Conservation (phyloP, 1,140 invertebrate species). For the Nephila pilipes region DNA sequence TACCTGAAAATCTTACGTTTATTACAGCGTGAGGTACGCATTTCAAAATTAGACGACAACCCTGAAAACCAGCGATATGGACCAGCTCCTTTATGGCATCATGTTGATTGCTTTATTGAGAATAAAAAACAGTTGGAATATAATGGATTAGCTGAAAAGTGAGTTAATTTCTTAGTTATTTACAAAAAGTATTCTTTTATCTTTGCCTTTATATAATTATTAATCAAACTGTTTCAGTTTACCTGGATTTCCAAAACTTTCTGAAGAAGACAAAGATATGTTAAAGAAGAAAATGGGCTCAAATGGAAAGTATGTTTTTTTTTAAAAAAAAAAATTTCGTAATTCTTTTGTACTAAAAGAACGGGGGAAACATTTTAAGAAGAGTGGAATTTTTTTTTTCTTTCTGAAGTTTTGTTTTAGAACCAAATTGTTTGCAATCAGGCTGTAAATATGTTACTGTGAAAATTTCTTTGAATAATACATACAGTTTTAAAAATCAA, state of each 20-base stretch:
- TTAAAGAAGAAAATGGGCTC: constrained; percentile 86
- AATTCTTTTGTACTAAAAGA: too few species aligned
- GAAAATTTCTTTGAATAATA: too few species aligned
- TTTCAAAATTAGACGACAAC: constrained; percentile 93
- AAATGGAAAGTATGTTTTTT: constrained; percentile 40
- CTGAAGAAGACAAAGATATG: constrained; percentile 87
- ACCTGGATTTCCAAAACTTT: constrained; percentile 88
- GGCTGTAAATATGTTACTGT: too few species aligned
- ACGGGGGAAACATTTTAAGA: too few species aligned
- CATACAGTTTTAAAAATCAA: too few species aligned
- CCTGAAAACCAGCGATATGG: constrained; percentile 90
- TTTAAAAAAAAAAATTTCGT: background rate
- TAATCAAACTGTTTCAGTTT: constrained; percentile 82
- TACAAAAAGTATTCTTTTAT: constrained; percentile 33
- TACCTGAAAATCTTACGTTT: constrained; percentile 36
- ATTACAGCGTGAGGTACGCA: constrained; percentile 87
- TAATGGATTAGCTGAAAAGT: constrained; percentile 85
- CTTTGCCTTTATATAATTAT: background rate
- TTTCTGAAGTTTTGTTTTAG: too few species aligned
- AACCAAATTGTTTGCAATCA: too few species aligned
- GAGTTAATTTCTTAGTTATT: constrained; percentile 15
- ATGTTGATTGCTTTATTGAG: constrained; percentile 94
- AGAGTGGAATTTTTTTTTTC: too few species aligned
- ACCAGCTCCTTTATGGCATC: constrained; percentile 89
- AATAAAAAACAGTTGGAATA: constrained; percentile 89